Conservation (phyloP, 2,888 invertebrate species). For the Ellobium chinense region DNA sequence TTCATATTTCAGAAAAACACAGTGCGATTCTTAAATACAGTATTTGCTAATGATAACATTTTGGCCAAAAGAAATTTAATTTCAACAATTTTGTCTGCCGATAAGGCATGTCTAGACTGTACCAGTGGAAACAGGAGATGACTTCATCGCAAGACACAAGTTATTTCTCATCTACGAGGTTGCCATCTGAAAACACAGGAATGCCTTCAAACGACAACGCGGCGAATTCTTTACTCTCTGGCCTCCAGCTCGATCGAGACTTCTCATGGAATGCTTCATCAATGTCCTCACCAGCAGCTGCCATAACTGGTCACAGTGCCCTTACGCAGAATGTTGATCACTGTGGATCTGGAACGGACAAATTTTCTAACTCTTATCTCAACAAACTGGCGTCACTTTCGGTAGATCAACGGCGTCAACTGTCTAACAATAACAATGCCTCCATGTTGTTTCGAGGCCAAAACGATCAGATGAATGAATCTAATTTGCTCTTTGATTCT, state of each 20-base stretch:
- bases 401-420: constrained; percentile 8
- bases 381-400: not conserved
- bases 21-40: too few species aligned
- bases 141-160: not conserved
- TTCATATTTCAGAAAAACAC: too few species aligned
- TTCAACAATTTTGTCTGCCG: too few species aligned
- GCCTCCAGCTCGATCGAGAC: constrained; percentile 24
- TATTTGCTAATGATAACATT: too few species aligned
- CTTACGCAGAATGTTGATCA: constrained; percentile 6
- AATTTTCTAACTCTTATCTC: not conserved
- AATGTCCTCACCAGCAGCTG: constrained; percentile 1
- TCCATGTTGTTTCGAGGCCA: not conserved
- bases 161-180: not conserved
- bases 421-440: constrained; percentile 27
- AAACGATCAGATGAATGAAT: constrained; percentile 20
- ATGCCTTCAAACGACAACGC: constrained; percentile 7
- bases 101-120: constrained; percentile 35
- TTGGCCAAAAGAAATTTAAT: too few species aligned
- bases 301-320: not conserved
- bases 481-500: constrained; percentile 11
- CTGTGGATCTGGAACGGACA: not conserved
- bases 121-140: constrained; percentile 33
- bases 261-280: constrained; percentile 41
- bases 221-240: constrained; percentile 1
- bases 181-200: not conserved